These are phyloP conservation scores for Oreohelix idahoensis DNA, from an alignment of 1,140 invertebrate genomes.

Conservation along the genomic window DNA sequence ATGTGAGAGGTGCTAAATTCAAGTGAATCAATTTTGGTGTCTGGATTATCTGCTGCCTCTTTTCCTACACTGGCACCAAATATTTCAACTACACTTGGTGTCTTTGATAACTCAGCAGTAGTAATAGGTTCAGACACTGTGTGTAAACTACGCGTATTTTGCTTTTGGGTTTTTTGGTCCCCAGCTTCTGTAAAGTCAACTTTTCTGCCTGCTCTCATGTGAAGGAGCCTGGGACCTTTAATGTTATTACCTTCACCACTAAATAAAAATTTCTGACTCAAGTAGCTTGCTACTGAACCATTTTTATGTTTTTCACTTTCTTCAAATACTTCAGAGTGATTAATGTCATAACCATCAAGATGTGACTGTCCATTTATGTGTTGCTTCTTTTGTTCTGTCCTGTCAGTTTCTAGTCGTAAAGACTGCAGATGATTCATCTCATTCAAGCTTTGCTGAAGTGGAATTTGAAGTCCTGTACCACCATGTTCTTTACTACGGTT, in stretches of 20 bases:
- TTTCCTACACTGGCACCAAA: constrained; percentile 19
- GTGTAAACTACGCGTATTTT: background rate
- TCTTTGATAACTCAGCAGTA: constrained; percentile 9
- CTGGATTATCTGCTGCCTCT: background rate
- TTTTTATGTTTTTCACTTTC: background rate
- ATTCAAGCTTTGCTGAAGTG: background rate
- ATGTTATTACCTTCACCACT: background rate
- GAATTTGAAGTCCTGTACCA: background rate
- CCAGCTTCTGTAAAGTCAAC: background rate
- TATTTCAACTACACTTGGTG: constrained; percentile 31
- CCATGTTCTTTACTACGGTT: background rate
- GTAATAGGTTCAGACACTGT: constrained; percentile 8
- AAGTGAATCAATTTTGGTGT: background rate
- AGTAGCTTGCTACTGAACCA: constrained; percentile 21
- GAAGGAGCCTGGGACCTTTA: constrained; percentile 16
- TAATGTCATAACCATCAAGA: background rate
- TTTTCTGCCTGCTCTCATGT: background rate
- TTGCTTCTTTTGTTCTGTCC: background rate
- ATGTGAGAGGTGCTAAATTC: background rate
- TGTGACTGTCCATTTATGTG: background rate
- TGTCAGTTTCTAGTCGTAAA: background rate
- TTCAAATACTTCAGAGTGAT: background rate
- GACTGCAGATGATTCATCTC: background rate
- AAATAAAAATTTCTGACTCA: constrained; percentile 21
- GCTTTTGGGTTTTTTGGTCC: background rate